A percentile compares a stretch with the other conserved stretches of the same genome.
Evolutionary conservation across 2,888 invertebrate genomes (phyloP).

Genomic region (Diarsia mendica): DNA sequence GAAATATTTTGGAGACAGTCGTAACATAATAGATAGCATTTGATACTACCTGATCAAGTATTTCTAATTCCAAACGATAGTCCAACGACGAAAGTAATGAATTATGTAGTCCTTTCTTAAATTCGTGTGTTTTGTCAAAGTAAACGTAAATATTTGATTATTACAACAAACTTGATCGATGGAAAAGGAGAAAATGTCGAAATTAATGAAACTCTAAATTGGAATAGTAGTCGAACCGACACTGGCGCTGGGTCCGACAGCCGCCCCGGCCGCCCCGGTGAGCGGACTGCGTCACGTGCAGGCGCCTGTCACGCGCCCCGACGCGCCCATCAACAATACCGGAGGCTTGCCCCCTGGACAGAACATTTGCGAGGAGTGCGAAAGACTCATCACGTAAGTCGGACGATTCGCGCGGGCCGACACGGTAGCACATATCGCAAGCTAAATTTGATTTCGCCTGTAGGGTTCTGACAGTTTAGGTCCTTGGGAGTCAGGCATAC

Average conservation of each 20-base stretch:
- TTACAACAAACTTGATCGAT: neutral
- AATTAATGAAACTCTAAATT: constrained; percentile 73
- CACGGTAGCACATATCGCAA: constrained; percentile 91
- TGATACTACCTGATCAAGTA: neutral
- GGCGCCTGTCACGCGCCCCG: constrained; percentile 93
- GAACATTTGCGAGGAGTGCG: constrained; percentile 99
- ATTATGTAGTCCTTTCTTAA: neutral
- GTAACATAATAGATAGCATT: constrained; percentile 1
- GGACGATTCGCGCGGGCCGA: constrained; percentile 91
- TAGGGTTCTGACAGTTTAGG: constrained; percentile 62
- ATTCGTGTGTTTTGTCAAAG: neutral
- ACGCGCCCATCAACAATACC: constrained; percentile 91
- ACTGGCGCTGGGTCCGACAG: constrained; percentile 66
- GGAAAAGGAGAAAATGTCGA: constrained; percentile 42
- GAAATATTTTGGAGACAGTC: neutral
- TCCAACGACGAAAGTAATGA: neutral
- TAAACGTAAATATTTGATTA: constrained; percentile 17
- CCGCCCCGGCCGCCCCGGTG: constrained; percentile 83
- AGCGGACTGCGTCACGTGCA: constrained; percentile 93
- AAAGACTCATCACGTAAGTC: constrained; percentile 99
- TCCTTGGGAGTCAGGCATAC: constrained; percentile 13
- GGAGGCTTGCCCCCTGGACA: constrained; percentile 95
- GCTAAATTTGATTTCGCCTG: constrained; percentile 55
- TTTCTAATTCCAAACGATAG: constrained; percentile 1
- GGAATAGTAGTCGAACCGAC: constrained; percentile 77